Conservation (phyloP, 2,888 invertebrate genomes). For the Acanthococcus lagerstroemiae region DNA sequence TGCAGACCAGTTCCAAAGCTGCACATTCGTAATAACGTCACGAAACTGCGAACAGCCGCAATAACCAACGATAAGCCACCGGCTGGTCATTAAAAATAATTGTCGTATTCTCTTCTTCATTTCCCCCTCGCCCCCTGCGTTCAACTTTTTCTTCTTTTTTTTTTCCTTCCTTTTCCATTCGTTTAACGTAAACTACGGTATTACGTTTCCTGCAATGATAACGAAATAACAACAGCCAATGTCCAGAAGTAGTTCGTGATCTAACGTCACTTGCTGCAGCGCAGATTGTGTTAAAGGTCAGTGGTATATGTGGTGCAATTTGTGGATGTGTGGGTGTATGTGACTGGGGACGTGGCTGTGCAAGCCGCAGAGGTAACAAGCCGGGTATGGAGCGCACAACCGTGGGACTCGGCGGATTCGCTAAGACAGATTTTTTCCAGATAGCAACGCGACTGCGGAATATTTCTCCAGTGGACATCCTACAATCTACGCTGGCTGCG, state of each 20-base stretch:
- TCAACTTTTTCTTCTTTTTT: neutral
- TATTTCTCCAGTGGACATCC: constrained; percentile 18
- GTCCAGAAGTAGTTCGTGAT: constrained; percentile 25
- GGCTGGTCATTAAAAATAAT: constrained; percentile 23
- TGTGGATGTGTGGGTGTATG: constrained; percentile 12
- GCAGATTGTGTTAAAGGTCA: constrained; percentile 23
- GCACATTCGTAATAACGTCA: constrained; percentile 15
- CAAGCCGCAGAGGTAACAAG: neutral
- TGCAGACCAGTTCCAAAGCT: neutral
- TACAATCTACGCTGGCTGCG: constrained; percentile 4
- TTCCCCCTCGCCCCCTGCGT: neutral
- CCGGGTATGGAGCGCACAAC: neutral
- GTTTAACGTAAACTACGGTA: neutral
- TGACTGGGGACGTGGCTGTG: neutral
- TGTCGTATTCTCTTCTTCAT: constrained; percentile 15
- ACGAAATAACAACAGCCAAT: constrained; percentile 9
- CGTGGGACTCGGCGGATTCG: constrained; percentile 15
- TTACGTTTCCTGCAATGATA: constrained; percentile 12
- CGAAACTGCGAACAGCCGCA: constrained; percentile 9
- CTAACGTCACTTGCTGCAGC: constrained; percentile 21
- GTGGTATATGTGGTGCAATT: constrained; percentile 19
- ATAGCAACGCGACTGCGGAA: constrained; percentile 1
- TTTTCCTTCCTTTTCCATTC: neutral
- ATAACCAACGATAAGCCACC: constrained; percentile 21
- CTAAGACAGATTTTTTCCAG: constrained; percentile 15